phyloP scores from a whole-genome alignment of 2,888 invertebrate species.

The Oxytorus armatus region DNA sequence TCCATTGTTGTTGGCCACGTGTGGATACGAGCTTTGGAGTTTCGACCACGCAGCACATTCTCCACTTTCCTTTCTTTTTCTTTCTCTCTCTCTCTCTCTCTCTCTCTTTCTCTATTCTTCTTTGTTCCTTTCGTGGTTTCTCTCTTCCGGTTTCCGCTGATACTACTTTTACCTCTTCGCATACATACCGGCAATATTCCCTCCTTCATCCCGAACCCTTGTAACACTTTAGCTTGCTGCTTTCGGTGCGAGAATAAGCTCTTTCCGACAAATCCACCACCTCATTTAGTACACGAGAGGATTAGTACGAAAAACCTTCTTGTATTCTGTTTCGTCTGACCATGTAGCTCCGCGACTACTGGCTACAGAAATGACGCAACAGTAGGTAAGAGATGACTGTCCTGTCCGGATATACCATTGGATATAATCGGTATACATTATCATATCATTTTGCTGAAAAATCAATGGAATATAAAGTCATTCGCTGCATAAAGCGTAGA shows the following conservation, averaged over 20 bases:
- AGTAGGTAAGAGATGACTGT: conserved; percentile 24
- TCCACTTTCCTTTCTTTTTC: conserved; percentile 58
- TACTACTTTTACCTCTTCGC: conserved; percentile 23
- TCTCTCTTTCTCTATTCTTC: conserved; percentile 27
- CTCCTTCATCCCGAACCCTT: conserved; percentile 57
- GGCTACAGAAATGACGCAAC: conserved; percentile 68
- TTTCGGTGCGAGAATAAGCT: conserved; percentile 78
- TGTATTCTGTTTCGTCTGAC: conserved; percentile 80
- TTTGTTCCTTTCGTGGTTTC: conserved; percentile 60
- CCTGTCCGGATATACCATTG: not conserved
- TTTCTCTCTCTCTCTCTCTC: conserved; percentile 52
- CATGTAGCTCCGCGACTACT: conserved; percentile 79
- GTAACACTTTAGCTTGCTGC: conserved; percentile 54
- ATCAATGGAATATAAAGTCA: not conserved
- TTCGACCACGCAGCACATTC: conserved; percentile 72
- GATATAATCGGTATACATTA: conserved; percentile 6
- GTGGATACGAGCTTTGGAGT: conserved; percentile 81
- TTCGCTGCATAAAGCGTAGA: not conserved
- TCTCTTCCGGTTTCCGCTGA: conserved; percentile 62
- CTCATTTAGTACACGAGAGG: conserved; percentile 82
- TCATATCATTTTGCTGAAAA: conserved; percentile 1
- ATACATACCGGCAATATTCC: conserved; percentile 25
- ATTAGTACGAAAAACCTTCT: conserved; percentile 81
- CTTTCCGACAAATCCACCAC: conserved; percentile 84
- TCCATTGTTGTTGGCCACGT: conserved; percentile 81